Evolutionary conservation across 2,797 vertebrate genomes (phyloP).

Genomic region (Vultur gryphus): DNA sequence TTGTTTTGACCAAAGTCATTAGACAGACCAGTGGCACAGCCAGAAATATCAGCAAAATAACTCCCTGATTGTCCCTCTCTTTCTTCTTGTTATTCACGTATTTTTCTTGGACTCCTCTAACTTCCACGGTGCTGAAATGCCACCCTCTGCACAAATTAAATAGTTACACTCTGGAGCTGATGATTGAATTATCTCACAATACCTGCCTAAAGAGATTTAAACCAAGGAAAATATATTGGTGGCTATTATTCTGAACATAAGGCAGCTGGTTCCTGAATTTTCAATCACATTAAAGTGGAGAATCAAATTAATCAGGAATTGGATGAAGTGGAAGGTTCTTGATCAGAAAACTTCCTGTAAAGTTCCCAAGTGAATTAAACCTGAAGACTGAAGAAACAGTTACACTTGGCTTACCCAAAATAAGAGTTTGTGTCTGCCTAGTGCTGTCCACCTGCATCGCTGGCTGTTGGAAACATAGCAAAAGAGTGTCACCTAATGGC

Average conservation of each 20-base stretch:
- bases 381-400: not conserved
- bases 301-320: slow-evolving; percentile 19
- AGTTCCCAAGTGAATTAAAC: not conserved
- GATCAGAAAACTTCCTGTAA: not conserved
- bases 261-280: not conserved
- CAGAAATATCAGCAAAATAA: not conserved
- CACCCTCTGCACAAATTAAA: slow-evolving; percentile 3
- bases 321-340: not conserved
- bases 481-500: slow-evolving; percentile 72
- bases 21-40: not conserved
- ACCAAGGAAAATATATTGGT: not conserved
- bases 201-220: not conserved
- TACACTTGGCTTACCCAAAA: not conserved
- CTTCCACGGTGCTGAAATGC: not conserved
- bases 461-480: slow-evolving; percentile 1
- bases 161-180: not conserved
- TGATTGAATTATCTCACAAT: not conserved
- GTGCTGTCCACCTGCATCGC: too few species aligned
- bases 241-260: not conserved
- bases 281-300: not conserved
- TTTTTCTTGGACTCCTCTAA: not conserved
- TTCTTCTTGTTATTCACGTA: not conserved
- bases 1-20: not conserved
- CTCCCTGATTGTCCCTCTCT: not conserved
- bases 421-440: not conserved